Base-by-base conservation (phyloP, 2,797 vertebrate species). In the Sebastes iracundus region DNA sequence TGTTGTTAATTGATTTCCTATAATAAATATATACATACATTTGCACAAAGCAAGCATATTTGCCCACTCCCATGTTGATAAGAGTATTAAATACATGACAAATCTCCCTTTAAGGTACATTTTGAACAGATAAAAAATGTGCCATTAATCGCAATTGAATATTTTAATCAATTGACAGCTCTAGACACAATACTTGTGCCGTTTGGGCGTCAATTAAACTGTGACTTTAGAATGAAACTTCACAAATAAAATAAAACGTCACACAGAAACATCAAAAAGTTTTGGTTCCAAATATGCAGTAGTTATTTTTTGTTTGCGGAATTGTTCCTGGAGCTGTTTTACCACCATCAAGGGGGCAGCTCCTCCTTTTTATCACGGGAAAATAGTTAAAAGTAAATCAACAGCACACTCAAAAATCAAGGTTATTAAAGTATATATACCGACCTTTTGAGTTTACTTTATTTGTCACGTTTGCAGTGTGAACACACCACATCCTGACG, bases 21-120 rank as follows among this genome's bases (percentile, higher is more conserved):
- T 18, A 49, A 49, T 49, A 49, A 49, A 49, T 49, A 20, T 49
- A 49, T 7, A 20, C 7, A 49, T 0, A 49, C 0, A 49, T 8
- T 49, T 49, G 0, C 16, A 46, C 16, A 49, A 49, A 49, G 7
- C 46, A 4, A 0, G 46, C 1, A 49, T 49, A 49, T 49, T 49
- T 49, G 1, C 46, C 16, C 7, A 4, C 46, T 8, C 18, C 5
- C 18, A 20, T 49, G 46, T 49, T 49, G 46, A 20, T 49, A 8
- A 49, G 38, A 42, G 46, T 49, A 49, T 49, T 49, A 49, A 49
- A 49, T 49, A 49, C 46, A 2, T 49, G 7, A 2, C 18, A 8
- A 18, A 49, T 20, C 18, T 20, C 42, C 42, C 42, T 46, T 46
- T 46, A 46, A 18, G 42, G 42, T 46, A 46, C 42, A 46, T 46